A percentile compares a stretch with the other conserved stretches of the same genome.
Evolutionary conservation across 2,888 invertebrate species (phyloP).

Genomic region (Thyatira batis): DNA sequence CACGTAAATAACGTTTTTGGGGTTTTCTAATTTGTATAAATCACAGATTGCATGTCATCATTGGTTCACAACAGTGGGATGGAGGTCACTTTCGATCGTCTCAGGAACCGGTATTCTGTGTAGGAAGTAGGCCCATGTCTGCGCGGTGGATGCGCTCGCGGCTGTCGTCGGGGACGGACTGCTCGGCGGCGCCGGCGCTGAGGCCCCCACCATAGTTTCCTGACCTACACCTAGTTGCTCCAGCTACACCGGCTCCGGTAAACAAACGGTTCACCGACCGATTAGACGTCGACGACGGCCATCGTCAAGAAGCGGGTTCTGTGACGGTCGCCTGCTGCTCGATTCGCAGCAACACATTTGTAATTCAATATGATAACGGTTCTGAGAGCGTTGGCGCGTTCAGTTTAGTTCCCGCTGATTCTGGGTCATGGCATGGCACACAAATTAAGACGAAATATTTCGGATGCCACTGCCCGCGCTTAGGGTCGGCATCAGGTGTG

Average conservation of each 20-base stretch:
- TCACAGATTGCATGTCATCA: constrained; percentile 63
- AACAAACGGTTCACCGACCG: constrained; percentile 82
- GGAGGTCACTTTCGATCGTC: constrained; percentile 62
- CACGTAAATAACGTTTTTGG: constrained; percentile 40
- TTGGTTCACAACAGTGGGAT: constrained; percentile 58
- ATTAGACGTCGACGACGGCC: constrained; percentile 61
- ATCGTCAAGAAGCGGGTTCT: constrained; percentile 50
- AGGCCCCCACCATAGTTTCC: constrained; percentile 59
- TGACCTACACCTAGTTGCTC: constrained; percentile 73
- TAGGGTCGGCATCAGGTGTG: constrained; percentile 33
- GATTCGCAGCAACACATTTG: constrained; percentile 60
- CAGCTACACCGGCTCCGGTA: constrained; percentile 67
- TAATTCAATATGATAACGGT: constrained; percentile 78
- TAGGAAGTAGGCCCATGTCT: constrained; percentile 58
- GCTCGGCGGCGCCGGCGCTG: constrained; percentile 38
- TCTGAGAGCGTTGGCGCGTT: constrained; percentile 62
- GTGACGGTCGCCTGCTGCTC: constrained; percentile 43
- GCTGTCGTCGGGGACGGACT: constrained; percentile 61
- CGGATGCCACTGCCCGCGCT: constrained; percentile 31
- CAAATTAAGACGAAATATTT: constrained; percentile 46
- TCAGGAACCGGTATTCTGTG: constrained; percentile 42
- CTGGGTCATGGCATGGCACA: constrained; percentile 66
- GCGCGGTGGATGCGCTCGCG: constrained; percentile 61
- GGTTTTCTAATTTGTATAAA: constrained; percentile 25
- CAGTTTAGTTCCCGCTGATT: constrained; percentile 54